Evolutionary conservation across 2,797 vertebrate species (phyloP).

Genomic region (Peromyscus aztecus): DNA sequence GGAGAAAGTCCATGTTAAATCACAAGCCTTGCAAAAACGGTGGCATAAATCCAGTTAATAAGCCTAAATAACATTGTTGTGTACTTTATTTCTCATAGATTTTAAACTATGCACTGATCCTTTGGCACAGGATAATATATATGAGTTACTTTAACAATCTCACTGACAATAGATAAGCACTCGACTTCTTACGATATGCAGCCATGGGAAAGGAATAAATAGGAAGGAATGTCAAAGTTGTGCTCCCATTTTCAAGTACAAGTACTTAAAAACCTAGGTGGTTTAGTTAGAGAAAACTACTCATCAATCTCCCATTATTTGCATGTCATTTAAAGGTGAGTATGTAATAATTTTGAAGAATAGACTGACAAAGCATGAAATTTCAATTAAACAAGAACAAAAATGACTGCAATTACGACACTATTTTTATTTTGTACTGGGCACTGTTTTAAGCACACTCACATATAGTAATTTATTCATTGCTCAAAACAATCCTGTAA

Average conservation of each 20-base stretch:
- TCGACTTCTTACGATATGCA: neutral
- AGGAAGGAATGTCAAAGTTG: slow-evolving; percentile 22
- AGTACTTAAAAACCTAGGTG: slow-evolving; percentile 14
- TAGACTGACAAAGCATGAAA: slow-evolving; percentile 33
- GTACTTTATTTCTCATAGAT: slow-evolving; percentile 53
- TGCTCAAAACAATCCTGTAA: slow-evolving; percentile 43
- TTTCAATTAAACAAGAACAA: neutral
- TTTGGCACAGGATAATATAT: neutral
- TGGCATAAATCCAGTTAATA: neutral
- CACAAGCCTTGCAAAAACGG: slow-evolving; percentile 21
- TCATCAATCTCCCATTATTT: slow-evolving; percentile 1
- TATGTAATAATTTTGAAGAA: slow-evolving; percentile 41
- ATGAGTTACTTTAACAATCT: slow-evolving; percentile 49
- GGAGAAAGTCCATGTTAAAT: neutral
- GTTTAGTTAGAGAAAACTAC: slow-evolving; percentile 31
- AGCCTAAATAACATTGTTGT: slow-evolving; percentile 34
- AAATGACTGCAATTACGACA: slow-evolving; percentile 22
- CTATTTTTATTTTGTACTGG: neutral
- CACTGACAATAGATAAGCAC: neutral
- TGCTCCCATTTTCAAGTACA: slow-evolving; percentile 46
- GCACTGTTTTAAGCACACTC: slow-evolving; percentile 37
- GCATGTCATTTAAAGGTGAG: slow-evolving; percentile 26
- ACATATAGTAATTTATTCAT: slow-evolving; percentile 19
- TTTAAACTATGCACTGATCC: slow-evolving; percentile 51
- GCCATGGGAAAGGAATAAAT: slow-evolving; percentile 18